These are phyloP conservation scores for Channa argus DNA, from an alignment of 2,113 vertebrate species.

Conservation along the genomic window DNA sequence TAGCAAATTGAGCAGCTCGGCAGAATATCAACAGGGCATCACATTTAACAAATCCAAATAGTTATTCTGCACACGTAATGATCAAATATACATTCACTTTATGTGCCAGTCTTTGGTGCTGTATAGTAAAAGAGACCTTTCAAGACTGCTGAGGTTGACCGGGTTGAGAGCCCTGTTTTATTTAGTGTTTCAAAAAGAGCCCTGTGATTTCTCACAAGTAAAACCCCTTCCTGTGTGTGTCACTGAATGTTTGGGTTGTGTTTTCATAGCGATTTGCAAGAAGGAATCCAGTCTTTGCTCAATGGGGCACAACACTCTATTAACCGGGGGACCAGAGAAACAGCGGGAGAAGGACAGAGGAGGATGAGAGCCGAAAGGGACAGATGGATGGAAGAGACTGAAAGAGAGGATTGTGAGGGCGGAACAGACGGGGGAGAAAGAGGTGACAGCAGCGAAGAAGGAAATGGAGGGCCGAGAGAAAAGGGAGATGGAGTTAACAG, in stretches of 20 bases:
- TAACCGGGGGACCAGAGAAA: conserved; percentile 62
- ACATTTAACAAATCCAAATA: conserved; percentile 12
- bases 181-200: conserved; percentile 51
- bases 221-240: conserved; percentile 45
- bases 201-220: conserved; percentile 40
- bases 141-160: conserved; percentile 24
- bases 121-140: conserved; percentile 38
- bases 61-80: conserved; percentile 10
- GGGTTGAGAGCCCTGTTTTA: conserved; percentile 36
- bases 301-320: conserved; percentile 63
- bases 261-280: conserved; percentile 45
- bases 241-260: conserved; percentile 63
- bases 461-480: conserved; percentile 40
- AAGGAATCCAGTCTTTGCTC: conserved; percentile 59
- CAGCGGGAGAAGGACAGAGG: conserved; percentile 55
- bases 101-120: not conserved
- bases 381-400: conserved; percentile 76
- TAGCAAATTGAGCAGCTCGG: conserved; percentile 23
- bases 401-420: conserved; percentile 72
- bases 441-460: conserved; percentile 66
- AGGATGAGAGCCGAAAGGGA: conserved; percentile 59
- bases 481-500: conserved; percentile 55
- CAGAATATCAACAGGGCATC: conserved; percentile 20
- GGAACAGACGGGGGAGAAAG: conserved; percentile 67
- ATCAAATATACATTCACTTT: conserved; percentile 32